phyloP scores from a whole-genome alignment of 1,140 invertebrate species.

The Eubasilissa regina region DNA sequence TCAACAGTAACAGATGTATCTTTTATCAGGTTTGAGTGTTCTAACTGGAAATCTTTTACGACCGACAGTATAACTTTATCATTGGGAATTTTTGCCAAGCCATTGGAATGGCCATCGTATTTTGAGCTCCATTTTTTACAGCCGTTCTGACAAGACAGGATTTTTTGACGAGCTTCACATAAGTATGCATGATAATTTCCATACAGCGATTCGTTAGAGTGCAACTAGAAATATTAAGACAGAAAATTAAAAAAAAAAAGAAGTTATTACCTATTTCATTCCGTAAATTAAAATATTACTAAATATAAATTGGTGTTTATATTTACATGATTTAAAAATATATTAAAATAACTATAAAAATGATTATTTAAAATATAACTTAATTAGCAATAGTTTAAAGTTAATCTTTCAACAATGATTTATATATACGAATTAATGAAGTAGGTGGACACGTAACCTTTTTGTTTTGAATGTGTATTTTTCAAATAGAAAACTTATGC shows the following conservation, averaged over 20 bases:
- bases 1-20: conserved; percentile 15
- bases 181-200: conserved; percentile 89
- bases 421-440: no score
- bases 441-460: no score
- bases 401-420: no score
- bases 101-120: conserved; percentile 77
- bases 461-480: no score
- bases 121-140: conserved; percentile 84
- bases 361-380: no score
- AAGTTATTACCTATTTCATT: no score
- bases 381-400: no score
- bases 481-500: no score
- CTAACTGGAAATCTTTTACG: conserved; percentile 56
- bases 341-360: no score
- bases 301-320: no score
- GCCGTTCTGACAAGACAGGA: conserved; percentile 80
- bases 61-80: conserved; percentile 62
- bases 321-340: no score
- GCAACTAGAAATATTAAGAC: conserved; percentile 62
- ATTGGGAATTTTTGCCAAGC: conserved; percentile 65
- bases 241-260: not conserved
- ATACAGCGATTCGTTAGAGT: conserved; percentile 75
- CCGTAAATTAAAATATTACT: no score
- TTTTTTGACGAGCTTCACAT: conserved; percentile 84
- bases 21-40: conserved; percentile 57